Base-by-base conservation (phyloP, 2,113 vertebrate genomes). In the Tamias sibiricus region DNA sequence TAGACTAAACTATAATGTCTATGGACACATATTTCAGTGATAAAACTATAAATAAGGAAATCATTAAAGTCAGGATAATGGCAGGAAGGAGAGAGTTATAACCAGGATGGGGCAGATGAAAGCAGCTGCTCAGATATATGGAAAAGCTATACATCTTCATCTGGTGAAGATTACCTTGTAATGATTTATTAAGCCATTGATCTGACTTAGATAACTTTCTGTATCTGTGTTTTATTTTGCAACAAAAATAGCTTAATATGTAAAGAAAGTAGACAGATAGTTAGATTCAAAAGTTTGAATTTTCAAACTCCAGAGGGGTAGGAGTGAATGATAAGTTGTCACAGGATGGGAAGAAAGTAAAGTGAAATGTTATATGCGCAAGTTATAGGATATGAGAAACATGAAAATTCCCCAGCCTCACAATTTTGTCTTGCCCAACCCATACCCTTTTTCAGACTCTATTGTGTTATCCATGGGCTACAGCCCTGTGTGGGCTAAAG, bases 11-110 rank as follows among this genome's bases (percentile, higher is more conserved):
- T 84, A 90, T 6, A 83, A 32, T 87, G 14, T 90, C 16, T 83
- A 64, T 22, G 19, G 8, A 94, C 69, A 68, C 9, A n/a, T 49
- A 66, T 37, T 84, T 92, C 49, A 95, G 62, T 49, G 47, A 82
- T 68, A 82, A 49, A 95, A 77, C 40, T 88, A 40, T 90, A 30
- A 40, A 95, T 92, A 91, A 95, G 44, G 44, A 94, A 52, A 40
- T 69, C 42, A 62, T 49, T 59, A 47, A 89, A 95, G n/a, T 71
- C 40, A 68, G 47, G 37, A 81, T 42, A 92, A 90, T 64, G 62
- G 19, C 32, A 72, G 14, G 19, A 90, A 28, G 19, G 8, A 89
- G 10, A 9, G 35, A 22, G 13, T 44, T 74, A 26, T 59, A 82
- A 54, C 32, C 44, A 5, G 76, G 26, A 72, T n/a, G 4, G 2